Evolutionary conservation across 2,888 invertebrate genomes (phyloP).

Genomic region (Drosophila greeni): DNA sequence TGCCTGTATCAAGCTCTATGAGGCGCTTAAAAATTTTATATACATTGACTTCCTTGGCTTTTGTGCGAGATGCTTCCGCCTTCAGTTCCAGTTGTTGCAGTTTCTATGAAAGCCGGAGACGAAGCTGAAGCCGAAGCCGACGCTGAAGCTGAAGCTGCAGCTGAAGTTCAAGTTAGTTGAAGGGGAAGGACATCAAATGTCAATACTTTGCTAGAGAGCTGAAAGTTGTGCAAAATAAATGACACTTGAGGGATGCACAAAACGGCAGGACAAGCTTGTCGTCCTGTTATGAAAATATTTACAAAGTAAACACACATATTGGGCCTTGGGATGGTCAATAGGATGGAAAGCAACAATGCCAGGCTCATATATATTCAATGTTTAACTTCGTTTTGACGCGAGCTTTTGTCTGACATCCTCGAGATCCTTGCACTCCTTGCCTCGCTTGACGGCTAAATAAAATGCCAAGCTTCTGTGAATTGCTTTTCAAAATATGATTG

Average conservation of each 20-base stretch:
- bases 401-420: constrained; percentile 13
- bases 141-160: constrained; percentile 4
- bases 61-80: constrained; percentile 58
- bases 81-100: constrained; percentile 27
- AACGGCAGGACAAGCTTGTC: constrained; percentile 22
- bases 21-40: constrained; percentile 67
- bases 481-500: constrained; percentile 43
- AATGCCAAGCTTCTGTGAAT: constrained; percentile 35
- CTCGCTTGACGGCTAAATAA: constrained; percentile 29
- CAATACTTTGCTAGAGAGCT: constrained; percentile 62
- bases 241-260: constrained; percentile 46
- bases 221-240: constrained; percentile 68
- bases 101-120: constrained; percentile 1
- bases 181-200: constrained; percentile 56
- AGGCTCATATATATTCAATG: constrained; percentile 10
- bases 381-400: constrained; percentile 25
- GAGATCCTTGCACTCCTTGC: constrained; percentile 4
- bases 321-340: constrained; percentile 1
- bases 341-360: neutral
- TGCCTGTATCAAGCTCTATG: constrained; percentile 51
- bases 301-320: constrained; percentile 5
- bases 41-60: constrained; percentile 66
- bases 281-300: constrained; percentile 35
- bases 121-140: constrained; percentile 12
- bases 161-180: constrained; percentile 12